These are phyloP conservation scores for Steinernema khuongi DNA, from an alignment of 1,140 invertebrate genomes.

Conservation along the genomic window DNA sequence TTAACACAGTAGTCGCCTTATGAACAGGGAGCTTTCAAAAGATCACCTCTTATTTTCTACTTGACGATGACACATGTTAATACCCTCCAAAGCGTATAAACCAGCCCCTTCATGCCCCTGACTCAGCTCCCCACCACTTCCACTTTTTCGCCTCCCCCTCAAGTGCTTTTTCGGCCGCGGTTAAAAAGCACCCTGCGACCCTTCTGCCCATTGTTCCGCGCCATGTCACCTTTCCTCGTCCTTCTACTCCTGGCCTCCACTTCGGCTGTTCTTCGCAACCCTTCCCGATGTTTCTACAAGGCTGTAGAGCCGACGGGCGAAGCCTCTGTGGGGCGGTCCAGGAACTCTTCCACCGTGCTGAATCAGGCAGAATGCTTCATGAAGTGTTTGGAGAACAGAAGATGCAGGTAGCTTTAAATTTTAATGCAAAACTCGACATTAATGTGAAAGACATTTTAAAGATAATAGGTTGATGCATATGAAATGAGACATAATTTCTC, in stretches of 20 bases:
- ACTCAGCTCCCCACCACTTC: background rate
- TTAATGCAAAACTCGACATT: too few species aligned
- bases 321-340: background rate
- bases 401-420: background rate
- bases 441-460: background rate
- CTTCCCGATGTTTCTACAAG: conserved; percentile 2
- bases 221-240: background rate
- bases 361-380: conserved; percentile 2
- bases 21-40: too few species aligned
- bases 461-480: background rate
- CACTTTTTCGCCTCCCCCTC: background rate
- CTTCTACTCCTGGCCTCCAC: background rate
- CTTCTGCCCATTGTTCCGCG: background rate
- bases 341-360: background rate
- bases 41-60: background rate
- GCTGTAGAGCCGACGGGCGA: background rate
- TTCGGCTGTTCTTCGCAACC: background rate
- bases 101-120: background rate
- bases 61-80: too few species aligned
- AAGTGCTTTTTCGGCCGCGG: conserved; percentile 5
- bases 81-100: too few species aligned
- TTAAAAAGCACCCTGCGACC: background rate
- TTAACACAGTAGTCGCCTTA: too few species aligned
- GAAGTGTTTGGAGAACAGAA: background rate
- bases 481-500: too few species aligned